Evolutionary conservation across 2,888 invertebrate genomes (phyloP), one percentile per base, ranked within the genome.

Genomic region (Conops quadrifasciatus): DNA sequence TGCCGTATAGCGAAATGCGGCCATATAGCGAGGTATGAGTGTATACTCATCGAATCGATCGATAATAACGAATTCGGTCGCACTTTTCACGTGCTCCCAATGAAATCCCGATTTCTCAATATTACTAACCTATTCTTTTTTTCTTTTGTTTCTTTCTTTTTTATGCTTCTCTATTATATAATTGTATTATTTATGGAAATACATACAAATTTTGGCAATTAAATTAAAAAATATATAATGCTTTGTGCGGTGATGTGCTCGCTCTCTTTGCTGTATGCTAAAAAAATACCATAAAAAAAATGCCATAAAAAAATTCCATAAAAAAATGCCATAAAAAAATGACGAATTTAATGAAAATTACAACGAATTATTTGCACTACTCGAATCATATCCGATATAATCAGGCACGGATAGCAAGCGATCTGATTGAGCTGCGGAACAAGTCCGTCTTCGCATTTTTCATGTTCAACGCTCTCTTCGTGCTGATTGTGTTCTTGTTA

Each of bases 401-500:
- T 76, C 73, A 95, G 94, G 94, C 91, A 86, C 91, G 95, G 86
- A 93, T 95, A 84, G 95, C 95, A 83, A 89, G 89, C 83, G 96
- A 97, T 88, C 90, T 98, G 87, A 91, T 94, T 86, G 97, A 97
- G 86, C 92, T 98, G 85, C 91, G 98, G 85, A 98, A 98, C 91
- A 96, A 97, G 88, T 95, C 95, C 83, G 96, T 96, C 84, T 96
- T 97, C 88, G 95, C 95, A 86, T 97, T 98, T 92, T 94, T 98
- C 89, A 98, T 98, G 97, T 94, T 98, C 91, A 99, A 98, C 92
- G 95, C 97, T 87, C 92, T 98, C 86, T 98, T 98, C 92, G 96
- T 98, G 87, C 92, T 98, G 89, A 95, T 97, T 88, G 97, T 98
- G 85, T 96, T 98, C 89, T 93, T 98, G 88, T 93, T 99, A 87